Evolutionary conservation across 2,797 vertebrate species (phyloP), one percentile per base, ranked within the genome.

Genomic region (Holocentrus rufus): DNA sequence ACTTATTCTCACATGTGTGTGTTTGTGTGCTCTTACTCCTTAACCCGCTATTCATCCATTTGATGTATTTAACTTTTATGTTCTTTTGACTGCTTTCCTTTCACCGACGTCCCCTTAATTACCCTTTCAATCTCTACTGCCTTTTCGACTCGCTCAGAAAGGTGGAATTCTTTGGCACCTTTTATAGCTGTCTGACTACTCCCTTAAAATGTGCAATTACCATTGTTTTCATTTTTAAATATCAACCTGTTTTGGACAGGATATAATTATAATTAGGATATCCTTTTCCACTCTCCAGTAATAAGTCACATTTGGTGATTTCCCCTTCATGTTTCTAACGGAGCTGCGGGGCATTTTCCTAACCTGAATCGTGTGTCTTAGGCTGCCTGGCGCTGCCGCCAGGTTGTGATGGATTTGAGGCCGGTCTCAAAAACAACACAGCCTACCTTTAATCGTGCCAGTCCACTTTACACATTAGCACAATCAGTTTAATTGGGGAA

Each of bases 221-320:
- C 31, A 39, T 47, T 88, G 85, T 86, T 83, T 86, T 89, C 77
- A 60, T 84, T 86, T 80, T 85, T 67, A 86, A 85, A 87, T 80
- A 80, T 82, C 65, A 13, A 65, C 72, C 61, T 70, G 64, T 86
- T 77, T 81, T 50, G 65, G 60, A 74, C 87, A 84, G 84, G 87
- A 83, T 87, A 82, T 79, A 82, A 89, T 87, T 69, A 81, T 80
- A 82, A 88, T 87, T 74, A 84, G 78, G 70, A 84, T 70, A 84
- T 91, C 86, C 85, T 82, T 84, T 85, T 76, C 70, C 78, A 69
- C 80, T 81, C 9, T 31, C 65, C 77, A 82, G 77, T 78, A 88
- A 88, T 84, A 85, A 82, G 68, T 85, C 78, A 69, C n/a, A 72
- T 77, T 68, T 77, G 79, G 86, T 59, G 65, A 79, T 79, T 80